Base-by-base conservation (phyloP, 1,140 invertebrate genomes). In the Zelostemma sp. region DNA sequence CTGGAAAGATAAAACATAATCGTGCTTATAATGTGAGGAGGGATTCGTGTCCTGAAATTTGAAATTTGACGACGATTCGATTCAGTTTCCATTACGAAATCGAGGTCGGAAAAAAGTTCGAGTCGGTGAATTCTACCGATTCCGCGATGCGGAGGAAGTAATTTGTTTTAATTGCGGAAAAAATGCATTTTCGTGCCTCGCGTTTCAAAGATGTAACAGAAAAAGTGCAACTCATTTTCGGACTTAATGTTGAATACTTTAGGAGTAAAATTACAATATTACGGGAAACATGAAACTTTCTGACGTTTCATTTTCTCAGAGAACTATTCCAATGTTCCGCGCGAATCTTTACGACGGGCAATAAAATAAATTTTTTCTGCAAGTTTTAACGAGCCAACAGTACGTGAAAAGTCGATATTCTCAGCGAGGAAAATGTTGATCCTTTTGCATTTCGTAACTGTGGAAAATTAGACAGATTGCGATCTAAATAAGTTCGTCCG, bases 1-100 rank as follows among this genome's bases (percentile, higher is more conserved):
- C 84, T 86, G 83, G 40, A 86, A 84, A 81, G 49, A 77, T 73
- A 58, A n/a, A 72, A 69, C 72, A 58, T 40, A 63, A 49, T 50
- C 8, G 21, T 11, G 11, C 9, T 41, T 49, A 57, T 65, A 60
- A 68, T 57, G 51, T 38, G 18, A 64, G 31, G 45, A 60, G 54
- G 17, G 55, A 33, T 51, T 49, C 35, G 41, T 55, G 51, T 41
- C 9, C 15, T 3, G 14, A 43, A 43, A n/a, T 14, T n/a, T 17
- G 18, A 31, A 5, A 11, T 38, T 2, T 14, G 12, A 2, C 12
- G 9, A 38, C 35, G 12, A 5, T 11, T 5, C 12, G 35, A 38
- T 38, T 2, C 3, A 2, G 35, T 38, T 25, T 8, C 8, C 21
- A 8, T 25, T 25, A 25, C 21, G 21, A 25, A 25, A 25, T 25